Percentiles rank a stretch among this genome's conserved stretches.
Conservation (phyloP, 2,888 invertebrate genomes). For the Carabus problematicus region DNA sequence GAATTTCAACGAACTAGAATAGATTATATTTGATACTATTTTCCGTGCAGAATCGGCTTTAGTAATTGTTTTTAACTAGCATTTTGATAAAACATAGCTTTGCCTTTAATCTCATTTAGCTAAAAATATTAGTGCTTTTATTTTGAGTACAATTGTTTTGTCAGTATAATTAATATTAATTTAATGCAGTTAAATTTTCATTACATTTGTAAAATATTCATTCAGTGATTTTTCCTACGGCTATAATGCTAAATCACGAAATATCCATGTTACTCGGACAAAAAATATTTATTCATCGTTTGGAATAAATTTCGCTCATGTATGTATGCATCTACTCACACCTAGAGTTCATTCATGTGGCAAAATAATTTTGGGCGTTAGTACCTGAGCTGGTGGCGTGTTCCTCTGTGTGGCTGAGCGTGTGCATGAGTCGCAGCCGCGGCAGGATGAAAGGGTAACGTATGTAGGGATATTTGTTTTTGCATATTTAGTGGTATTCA, state of each 20-base stretch:
- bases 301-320: constrained; percentile 21
- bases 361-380: constrained; percentile 36
- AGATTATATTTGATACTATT: no score
- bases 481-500: constrained; percentile 45
- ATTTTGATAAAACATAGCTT: no score
- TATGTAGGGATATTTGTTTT: constrained; percentile 43
- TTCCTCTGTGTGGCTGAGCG: neutral
- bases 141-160: no score
- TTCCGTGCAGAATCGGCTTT: no score
- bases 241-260: neutral
- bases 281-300: constrained; percentile 34
- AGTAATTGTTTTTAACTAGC: no score
- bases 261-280: constrained; percentile 17
- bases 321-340: constrained; percentile 4
- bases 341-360: constrained; percentile 24
- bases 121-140: no score
- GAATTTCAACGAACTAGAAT: no score
- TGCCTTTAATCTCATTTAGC: no score
- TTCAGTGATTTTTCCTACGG: constrained; percentile 16
- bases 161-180: no score
- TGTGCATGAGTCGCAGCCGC: constrained; percentile 6
- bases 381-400: constrained; percentile 4
- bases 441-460: constrained; percentile 38
- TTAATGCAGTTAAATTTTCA: no score
- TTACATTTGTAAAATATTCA: constrained; percentile 14